These are phyloP conservation scores for Siniperca undulata DNA, from an alignment of 2,797 vertebrate genomes.

Conservation along the genomic window DNA sequence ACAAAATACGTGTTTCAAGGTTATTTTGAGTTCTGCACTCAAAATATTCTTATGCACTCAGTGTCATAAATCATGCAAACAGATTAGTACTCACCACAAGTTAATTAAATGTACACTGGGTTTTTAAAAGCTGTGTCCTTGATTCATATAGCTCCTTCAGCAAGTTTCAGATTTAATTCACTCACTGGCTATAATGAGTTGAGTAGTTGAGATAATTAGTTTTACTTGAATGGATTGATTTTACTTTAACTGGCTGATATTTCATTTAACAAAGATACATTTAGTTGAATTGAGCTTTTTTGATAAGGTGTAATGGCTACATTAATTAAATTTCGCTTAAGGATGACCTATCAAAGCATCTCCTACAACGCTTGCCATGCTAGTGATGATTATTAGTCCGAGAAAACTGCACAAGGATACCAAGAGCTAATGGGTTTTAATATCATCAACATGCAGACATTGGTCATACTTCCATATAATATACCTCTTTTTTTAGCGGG, in stretches of 20 bases:
- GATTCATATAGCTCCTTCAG: conserved; percentile 19
- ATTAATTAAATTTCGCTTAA: conserved; percentile 41
- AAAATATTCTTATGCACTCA: neutral
- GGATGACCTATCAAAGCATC: conserved; percentile 18
- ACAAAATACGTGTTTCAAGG: neutral
- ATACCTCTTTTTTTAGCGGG: neutral
- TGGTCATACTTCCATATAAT: conserved; percentile 5
- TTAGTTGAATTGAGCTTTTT: conserved; percentile 31
- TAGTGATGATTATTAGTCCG: conserved; percentile 18
- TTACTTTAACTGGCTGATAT: conserved; percentile 38
- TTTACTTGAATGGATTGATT: conserved; percentile 54
- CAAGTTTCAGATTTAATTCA: conserved; percentile 46
- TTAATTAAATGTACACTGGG: conserved; percentile 22
- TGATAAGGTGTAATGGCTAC: conserved; percentile 21
- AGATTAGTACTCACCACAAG: neutral
- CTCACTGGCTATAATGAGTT: conserved; percentile 42
- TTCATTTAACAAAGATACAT: conserved; percentile 40
- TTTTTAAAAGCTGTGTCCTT: conserved; percentile 3
- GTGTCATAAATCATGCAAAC: conserved; percentile 1
- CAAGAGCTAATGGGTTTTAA: conserved; percentile 16
- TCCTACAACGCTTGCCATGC: conserved; percentile 8
- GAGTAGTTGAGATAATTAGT: conserved; percentile 52
- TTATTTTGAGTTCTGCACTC: conserved; percentile 13
- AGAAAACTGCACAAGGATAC: conserved; percentile 27
- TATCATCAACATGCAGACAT: neutral